Base-by-base conservation (phyloP, 2,888 invertebrate genomes). In the Napeogenes inachia region DNA sequence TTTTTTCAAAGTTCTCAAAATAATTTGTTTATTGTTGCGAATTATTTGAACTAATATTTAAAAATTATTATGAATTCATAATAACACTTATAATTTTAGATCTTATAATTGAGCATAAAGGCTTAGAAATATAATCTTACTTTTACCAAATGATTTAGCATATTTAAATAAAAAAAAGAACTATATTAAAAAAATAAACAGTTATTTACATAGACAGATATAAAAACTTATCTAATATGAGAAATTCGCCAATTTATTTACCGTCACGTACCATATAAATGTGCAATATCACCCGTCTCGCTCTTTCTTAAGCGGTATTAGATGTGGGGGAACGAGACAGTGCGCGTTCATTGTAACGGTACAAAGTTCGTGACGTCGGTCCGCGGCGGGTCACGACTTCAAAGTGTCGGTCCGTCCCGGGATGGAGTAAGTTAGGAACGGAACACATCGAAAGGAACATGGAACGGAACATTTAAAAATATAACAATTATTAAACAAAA, bases 371-470 rank as follows among this genome's bases (percentile, higher is more conserved):
- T 90, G 90, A 89, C 84, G 80, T 72, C 72, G 78, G 79, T 78
- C 81, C 73, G 76, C 78, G 78, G 82, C 85, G 75, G 84, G 90
- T 90, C 90, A 90, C 90, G 90, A 88, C 86, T 86, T 88, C 86
- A 89, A 89, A 88, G 86, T 89, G 87, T 85, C 78, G 84, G 88
- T 80, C 80, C 78, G 70, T 73, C 76, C 76, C 77, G 78, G 76
- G 75, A 42, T 78, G 82, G 81, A 63, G 62, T 72, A 81, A 82
- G 74, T 64, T 60, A 72, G 60, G 72, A 38, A 46, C 56, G 50
- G 61, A 47, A 58, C 54, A 2, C 1, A 38, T 33, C 53, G 30
- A 10, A 42, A 3, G 42, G 42, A 42, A 42, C 42, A 42, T 12
- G 42, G 42, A 42, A 42, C 42, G 42, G 42, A 42, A 10, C 42